These are phyloP conservation scores for Todiramphus saurophagus DNA, from an alignment of 2,113 vertebrate genomes.

Conservation along the genomic window DNA sequence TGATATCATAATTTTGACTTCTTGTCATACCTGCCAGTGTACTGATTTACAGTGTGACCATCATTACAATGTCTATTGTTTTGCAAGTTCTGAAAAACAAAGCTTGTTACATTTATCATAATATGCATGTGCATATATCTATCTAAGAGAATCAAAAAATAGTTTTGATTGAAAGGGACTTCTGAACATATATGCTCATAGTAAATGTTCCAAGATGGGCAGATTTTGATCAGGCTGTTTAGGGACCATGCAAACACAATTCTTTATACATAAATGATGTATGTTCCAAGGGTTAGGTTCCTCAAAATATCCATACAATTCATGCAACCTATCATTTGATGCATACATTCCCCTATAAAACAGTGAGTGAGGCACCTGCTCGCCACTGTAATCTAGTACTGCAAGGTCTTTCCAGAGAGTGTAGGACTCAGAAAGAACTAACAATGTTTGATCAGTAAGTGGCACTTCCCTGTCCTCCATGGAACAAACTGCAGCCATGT, in stretches of 20 bases:
- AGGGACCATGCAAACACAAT: neutral
- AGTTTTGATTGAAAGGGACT: neutral
- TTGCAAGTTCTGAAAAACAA: neutral
- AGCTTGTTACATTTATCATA: neutral
- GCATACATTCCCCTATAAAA: neutral
- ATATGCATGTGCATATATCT: neutral
- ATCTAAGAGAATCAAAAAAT: neutral
- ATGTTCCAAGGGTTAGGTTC: neutral
- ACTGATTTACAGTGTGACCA: neutral
- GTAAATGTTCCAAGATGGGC: neutral
- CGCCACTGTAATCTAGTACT: neutral
- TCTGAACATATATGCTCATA: neutral
- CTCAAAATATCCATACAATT: neutral
- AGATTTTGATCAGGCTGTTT: neutral
- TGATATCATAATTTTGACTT: neutral
- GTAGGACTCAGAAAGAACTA: neutral
- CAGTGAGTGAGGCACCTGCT: neutral
- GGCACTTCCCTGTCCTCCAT: neutral
- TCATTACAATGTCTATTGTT: neutral
- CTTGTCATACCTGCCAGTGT: neutral
- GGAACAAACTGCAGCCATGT: neutral
- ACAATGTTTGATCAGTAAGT: neutral
- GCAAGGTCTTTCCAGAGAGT: neutral
- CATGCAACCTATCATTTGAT: neutral
- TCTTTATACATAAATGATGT: neutral